These are phyloP conservation scores for Sorex fumeus DNA, from an alignment of 2,113 vertebrate genomes.

Conservation along the genomic window DNA sequence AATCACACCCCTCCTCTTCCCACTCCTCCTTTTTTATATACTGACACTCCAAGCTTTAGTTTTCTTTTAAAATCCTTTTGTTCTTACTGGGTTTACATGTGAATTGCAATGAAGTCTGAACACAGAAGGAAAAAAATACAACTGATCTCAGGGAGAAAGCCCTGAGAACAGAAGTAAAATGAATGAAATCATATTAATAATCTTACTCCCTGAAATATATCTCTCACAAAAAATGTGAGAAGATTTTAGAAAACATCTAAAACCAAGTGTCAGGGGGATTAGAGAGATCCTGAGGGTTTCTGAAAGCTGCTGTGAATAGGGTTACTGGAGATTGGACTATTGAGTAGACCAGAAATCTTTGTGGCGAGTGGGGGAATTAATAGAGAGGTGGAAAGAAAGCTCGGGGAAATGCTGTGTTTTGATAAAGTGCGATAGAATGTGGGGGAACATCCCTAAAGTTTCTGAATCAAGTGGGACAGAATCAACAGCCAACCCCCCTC, in stretches of 20 bases:
- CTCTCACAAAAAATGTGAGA: background rate
- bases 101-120: background rate
- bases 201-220: background rate
- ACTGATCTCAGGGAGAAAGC: background rate
- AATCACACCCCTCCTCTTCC: too few relatives aligned
- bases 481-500: background rate
- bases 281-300: background rate
- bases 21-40: background rate
- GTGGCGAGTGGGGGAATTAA: background rate
- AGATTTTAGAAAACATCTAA: background rate
- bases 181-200: background rate
- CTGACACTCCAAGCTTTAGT: background rate
- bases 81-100: background rate
- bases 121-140: constrained; percentile 27
- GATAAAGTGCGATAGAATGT: background rate
- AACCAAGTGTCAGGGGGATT: background rate
- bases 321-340: background rate
- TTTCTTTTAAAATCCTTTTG: background rate
- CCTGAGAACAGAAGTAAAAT: background rate
- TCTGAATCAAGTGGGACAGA: constrained; percentile 42
- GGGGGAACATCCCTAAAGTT: background rate
- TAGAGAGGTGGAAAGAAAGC: background rate
- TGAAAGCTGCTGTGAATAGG: background rate
- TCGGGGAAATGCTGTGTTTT: background rate
- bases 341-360: background rate